phyloP scores from a whole-genome alignment of 2,888 invertebrate genomes.

The Acronicta alni region DNA sequence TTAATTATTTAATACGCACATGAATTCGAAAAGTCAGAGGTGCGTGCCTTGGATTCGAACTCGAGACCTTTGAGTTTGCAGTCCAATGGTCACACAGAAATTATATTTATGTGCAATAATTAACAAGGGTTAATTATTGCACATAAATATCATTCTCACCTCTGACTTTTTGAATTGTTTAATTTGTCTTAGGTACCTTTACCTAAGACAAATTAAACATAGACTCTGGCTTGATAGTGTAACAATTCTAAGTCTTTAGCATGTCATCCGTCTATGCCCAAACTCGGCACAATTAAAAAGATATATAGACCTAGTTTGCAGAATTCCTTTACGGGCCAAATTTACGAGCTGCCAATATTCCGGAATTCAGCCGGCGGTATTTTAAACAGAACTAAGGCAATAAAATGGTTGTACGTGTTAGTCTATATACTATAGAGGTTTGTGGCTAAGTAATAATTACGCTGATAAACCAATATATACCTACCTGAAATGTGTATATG shows the following conservation, averaged over 20 bases:
- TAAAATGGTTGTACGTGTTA: slow-evolving; percentile 24
- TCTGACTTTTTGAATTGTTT: too few relatives aligned
- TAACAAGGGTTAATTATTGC: too few relatives aligned
- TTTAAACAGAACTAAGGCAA: slow-evolving; percentile 50
- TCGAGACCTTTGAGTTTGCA: too few relatives aligned
- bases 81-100: too few relatives aligned
- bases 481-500: slow-evolving; percentile 24
- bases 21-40: too few relatives aligned
- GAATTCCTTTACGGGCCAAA: slow-evolving; percentile 42
- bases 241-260: slow-evolving; percentile 38
- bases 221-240: slow-evolving; percentile 29
- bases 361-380: slow-evolving; percentile 34
- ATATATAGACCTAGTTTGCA: slow-evolving; percentile 46
- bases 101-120: too few relatives aligned
- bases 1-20: too few relatives aligned
- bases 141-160: too few relatives aligned
- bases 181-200: too few relatives aligned
- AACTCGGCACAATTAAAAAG: slow-evolving; percentile 47
- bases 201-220: slow-evolving; percentile 8
- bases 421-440: too few relatives aligned
- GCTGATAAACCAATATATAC: background rate
- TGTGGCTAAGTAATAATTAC: too few relatives aligned
- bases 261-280: slow-evolving; percentile 45
- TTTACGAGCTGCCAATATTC: slow-evolving; percentile 49
- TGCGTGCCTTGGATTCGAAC: too few relatives aligned